phyloP scores from a whole-genome alignment of 2,797 vertebrate species.

The Tadarida brasiliensis region DNA sequence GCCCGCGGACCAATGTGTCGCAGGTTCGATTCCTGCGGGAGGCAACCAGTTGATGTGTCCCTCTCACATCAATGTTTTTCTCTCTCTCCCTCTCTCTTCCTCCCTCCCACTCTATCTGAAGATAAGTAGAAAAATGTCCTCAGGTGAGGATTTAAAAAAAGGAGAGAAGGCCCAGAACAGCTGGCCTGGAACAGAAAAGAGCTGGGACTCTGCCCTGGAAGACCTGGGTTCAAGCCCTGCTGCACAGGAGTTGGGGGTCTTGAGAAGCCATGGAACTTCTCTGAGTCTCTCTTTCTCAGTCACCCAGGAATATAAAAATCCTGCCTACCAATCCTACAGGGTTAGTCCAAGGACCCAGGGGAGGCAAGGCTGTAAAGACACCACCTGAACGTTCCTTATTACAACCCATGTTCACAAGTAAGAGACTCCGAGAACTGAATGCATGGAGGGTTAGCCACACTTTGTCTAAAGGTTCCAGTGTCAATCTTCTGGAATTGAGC shows the following conservation, averaged over 20 bases:
- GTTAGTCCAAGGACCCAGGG: not conserved
- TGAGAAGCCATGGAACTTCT: not conserved
- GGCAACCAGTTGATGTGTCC: no score
- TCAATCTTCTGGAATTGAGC: not conserved
- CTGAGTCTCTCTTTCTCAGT: not conserved
- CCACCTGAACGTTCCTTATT: not conserved
- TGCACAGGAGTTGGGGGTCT: not conserved
- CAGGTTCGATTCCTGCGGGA: no score
- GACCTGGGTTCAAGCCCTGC: not conserved
- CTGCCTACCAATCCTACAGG: not conserved
- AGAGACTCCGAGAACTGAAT: not conserved
- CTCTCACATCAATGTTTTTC: no score
- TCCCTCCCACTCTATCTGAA: no score
- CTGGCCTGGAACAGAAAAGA: not conserved
- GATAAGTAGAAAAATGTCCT: no score
- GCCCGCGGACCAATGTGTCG: no score
- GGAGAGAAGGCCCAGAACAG: not conserved
- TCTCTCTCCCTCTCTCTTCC: no score
- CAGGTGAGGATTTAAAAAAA: no score
- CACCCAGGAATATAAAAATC: not conserved
- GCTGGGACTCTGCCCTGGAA: not conserved
- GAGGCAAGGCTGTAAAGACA: not conserved
- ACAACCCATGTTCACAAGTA: not conserved
- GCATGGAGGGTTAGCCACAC: fast-evolving
- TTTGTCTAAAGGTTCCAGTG: not conserved